phyloP scores from a whole-genome alignment of 2,888 invertebrate species.

The Drosophila merina region DNA sequence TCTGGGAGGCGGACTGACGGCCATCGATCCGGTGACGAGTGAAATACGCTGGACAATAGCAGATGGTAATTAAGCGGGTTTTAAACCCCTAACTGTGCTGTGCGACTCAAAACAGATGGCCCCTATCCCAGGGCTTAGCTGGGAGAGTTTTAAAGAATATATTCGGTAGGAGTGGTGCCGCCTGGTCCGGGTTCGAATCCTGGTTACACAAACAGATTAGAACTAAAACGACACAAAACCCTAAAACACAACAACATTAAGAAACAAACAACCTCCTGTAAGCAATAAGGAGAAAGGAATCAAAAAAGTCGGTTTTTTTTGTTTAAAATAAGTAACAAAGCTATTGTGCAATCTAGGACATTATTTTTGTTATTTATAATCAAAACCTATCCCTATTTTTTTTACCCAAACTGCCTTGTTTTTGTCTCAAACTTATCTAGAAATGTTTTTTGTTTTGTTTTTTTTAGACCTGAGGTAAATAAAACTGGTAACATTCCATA shows the following conservation, averaged over 20 bases:
- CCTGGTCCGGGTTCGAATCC: no score
- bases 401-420: background rate
- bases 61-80: slow-evolving; percentile 88
- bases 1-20: slow-evolving; percentile 95
- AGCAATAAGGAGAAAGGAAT: no score
- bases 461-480: background rate
- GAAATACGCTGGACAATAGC: slow-evolving; percentile 94
- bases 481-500: background rate
- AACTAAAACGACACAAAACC: no score
- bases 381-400: no score
- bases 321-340: no score
- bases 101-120: slow-evolving; percentile 58
- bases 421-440: background rate
- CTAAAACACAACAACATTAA: no score
- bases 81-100: slow-evolving; percentile 32
- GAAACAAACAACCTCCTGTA: no score
- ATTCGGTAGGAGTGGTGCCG: no score
- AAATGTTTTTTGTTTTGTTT: background rate
- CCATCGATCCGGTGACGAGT: slow-evolving; percentile 94
- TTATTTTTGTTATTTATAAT: no score
- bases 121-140: background rate
- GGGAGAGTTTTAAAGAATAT: background rate
- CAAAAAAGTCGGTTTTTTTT: no score
- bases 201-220: no score
- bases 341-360: no score